These are phyloP conservation scores for Oxycera nigricornis DNA, from an alignment of 2,888 invertebrate genomes.

Conservation along the genomic window DNA sequence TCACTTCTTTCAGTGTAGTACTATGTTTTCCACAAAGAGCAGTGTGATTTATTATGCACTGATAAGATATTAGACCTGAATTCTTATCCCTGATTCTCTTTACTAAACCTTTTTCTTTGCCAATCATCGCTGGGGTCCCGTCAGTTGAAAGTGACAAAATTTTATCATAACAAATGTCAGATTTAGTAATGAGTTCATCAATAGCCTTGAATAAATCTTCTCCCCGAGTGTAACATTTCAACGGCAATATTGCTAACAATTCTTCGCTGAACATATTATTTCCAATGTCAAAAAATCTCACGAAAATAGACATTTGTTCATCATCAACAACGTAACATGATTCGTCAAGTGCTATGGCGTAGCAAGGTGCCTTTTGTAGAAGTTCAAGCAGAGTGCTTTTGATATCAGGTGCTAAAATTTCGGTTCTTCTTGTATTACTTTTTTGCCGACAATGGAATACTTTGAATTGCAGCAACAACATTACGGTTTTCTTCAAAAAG, in stretches of 20 bases:
- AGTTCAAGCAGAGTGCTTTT: conserved; percentile 39
- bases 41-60: too few species aligned
- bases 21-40: too few species aligned
- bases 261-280: background rate
- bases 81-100: too few species aligned
- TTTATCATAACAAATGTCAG: too few species aligned
- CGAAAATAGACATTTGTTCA: conserved; percentile 50
- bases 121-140: too few species aligned
- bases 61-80: too few species aligned
- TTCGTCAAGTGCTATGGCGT: conserved; percentile 52
- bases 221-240: background rate
- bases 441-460: conserved; percentile 17
- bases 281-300: conserved; percentile 27
- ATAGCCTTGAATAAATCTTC: too few species aligned
- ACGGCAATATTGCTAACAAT: background rate
- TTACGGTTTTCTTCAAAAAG: background rate
- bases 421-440: conserved; percentile 40
- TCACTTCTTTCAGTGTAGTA: too few species aligned
- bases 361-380: conserved; percentile 49
- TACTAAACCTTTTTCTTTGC: too few species aligned
- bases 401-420: background rate
- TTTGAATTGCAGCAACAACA: too few species aligned
- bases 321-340: conserved; percentile 52
- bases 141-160: too few species aligned
- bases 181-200: too few species aligned